A percentile compares a stretch with the other conserved stretches of the same genome.
Evolutionary conservation across 2,888 invertebrate genomes (phyloP).

Genomic region (Athalia cordata): DNA sequence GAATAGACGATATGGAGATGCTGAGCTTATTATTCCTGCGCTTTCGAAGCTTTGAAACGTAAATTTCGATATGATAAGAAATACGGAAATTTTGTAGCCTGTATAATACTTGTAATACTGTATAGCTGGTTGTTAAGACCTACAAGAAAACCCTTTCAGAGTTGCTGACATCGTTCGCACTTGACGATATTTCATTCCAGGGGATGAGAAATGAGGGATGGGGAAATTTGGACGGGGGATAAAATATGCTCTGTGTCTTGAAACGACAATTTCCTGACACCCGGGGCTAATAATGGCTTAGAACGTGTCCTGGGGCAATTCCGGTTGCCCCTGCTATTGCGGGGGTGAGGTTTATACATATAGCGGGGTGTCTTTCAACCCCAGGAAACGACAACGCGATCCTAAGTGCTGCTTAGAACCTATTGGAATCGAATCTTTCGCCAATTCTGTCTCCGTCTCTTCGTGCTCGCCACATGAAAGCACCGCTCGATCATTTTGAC

Average conservation of each 20-base stretch:
- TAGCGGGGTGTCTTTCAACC: slow-evolving; percentile 37
- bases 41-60: no score
- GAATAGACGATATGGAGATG: no score
- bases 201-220: not conserved
- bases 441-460: not conserved
- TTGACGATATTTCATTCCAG: slow-evolving; percentile 36
- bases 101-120: not conserved
- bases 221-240: not conserved
- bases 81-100: not conserved
- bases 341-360: slow-evolving; percentile 9
- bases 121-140: slow-evolving; percentile 3
- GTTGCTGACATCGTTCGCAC: not conserved
- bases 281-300: slow-evolving; percentile 35
- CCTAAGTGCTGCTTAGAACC: slow-evolving; percentile 39
- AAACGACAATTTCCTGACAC: slow-evolving; percentile 41
- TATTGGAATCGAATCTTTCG: slow-evolving; percentile 34
- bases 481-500: not conserved
- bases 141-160: slow-evolving; percentile 31
- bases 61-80: no score
- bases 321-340: not conserved
- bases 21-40: no score
- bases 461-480: not conserved
- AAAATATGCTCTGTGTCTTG: slow-evolving; percentile 34
- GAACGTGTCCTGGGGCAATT: slow-evolving; percentile 29
- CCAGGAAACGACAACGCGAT: slow-evolving; percentile 31